phyloP scores from a whole-genome alignment of 2,797 vertebrate species.

The Arctocebus calabarensis region DNA sequence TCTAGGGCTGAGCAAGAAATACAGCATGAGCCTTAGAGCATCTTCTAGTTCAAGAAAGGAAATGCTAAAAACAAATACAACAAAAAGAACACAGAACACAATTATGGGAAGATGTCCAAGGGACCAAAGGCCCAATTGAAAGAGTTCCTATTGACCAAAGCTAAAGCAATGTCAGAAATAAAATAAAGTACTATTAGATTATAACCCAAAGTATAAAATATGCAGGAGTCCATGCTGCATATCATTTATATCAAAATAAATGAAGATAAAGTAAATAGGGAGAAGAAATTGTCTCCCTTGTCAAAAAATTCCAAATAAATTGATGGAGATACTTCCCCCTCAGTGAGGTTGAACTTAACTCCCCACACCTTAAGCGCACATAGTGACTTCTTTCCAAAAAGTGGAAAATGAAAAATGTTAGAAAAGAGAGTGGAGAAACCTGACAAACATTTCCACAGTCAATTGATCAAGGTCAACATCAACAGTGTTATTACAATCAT shows the following conservation, averaged over 20 bases:
- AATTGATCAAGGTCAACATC: neutral
- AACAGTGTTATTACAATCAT: neutral
- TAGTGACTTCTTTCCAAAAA: neutral
- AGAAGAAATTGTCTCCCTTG: neutral
- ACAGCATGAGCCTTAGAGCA: neutral
- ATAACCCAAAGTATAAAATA: constrained; percentile 20
- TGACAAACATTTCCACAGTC: neutral
- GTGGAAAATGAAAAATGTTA: neutral
- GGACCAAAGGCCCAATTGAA: neutral
- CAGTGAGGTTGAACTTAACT: neutral
- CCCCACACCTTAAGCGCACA: neutral
- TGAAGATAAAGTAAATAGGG: neutral
- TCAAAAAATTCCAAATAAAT: constrained; percentile 2
- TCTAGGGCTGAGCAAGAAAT: neutral
- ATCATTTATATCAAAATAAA: too few species aligned
- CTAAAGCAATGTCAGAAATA: neutral
- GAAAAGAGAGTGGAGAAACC: neutral
- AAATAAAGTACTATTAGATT: constrained; percentile 13
- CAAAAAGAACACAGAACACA: neutral
- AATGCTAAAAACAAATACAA: neutral
- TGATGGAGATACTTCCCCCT: neutral
- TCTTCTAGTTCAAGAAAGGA: neutral
- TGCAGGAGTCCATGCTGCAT: neutral
- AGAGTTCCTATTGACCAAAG: neutral
- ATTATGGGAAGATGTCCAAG: neutral